phyloP scores from a whole-genome alignment of 2,113 vertebrate species.

The Pimephales promelas region DNA sequence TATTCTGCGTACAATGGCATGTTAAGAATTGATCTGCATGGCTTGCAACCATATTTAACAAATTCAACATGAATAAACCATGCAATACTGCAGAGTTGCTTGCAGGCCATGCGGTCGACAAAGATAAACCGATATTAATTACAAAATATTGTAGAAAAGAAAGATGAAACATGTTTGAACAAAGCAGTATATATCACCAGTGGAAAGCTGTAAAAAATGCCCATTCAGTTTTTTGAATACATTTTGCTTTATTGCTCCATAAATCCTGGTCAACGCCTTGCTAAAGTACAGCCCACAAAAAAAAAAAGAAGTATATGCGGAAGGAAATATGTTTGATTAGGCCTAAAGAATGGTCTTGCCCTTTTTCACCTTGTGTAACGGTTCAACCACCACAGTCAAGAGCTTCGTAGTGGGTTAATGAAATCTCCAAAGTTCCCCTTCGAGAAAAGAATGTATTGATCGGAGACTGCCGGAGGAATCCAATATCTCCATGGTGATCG shows the following conservation, averaged over 20 bases:
- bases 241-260: constrained; percentile 47
- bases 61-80: constrained; percentile 58
- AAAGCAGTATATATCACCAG: constrained; percentile 43
- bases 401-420: constrained; percentile 77
- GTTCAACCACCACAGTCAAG: constrained; percentile 70
- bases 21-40: constrained; percentile 44
- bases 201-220: constrained; percentile 43
- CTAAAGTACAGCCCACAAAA: constrained; percentile 46
- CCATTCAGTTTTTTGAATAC: constrained; percentile 46
- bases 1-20: not conserved
- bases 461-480: constrained; percentile 66
- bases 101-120: constrained; percentile 33
- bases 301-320: constrained; percentile 48
- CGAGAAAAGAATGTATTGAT: constrained; percentile 73
- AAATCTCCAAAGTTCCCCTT: constrained; percentile 73
- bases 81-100: constrained; percentile 48
- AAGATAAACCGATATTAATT: constrained; percentile 57
- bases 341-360: constrained; percentile 70
- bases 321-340: constrained; percentile 58
- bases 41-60: constrained; percentile 47
- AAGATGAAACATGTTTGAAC: constrained; percentile 39
- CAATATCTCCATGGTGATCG: constrained; percentile 69
- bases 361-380: constrained; percentile 71
- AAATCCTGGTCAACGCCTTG: constrained; percentile 27
- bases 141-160: constrained; percentile 39